phyloP scores from a whole-genome alignment of 2,797 vertebrate species.

The Cuculus canorus region DNA sequence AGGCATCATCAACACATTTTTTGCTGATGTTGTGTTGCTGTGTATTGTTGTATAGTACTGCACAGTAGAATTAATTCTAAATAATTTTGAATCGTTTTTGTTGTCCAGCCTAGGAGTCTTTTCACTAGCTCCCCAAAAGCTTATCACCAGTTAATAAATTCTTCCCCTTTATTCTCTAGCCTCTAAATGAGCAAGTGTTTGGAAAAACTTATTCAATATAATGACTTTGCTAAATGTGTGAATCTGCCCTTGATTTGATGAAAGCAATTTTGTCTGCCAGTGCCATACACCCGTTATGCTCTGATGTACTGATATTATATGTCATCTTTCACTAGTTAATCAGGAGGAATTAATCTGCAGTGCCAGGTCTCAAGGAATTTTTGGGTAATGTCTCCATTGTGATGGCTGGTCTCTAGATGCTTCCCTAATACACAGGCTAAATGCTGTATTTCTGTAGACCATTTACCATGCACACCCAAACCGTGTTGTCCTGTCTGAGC shows the following conservation, averaged over 20 bases:
- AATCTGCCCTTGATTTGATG: background rate
- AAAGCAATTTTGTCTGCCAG: background rate
- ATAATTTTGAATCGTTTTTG: background rate
- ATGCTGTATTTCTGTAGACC: background rate
- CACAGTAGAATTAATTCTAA: background rate
- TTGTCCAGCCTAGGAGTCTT: background rate
- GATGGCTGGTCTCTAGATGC: background rate
- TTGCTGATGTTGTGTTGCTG: background rate
- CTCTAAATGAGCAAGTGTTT: background rate
- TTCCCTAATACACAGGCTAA: background rate
- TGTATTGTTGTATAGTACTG: background rate
- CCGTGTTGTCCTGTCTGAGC: background rate
- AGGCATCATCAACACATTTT: background rate
- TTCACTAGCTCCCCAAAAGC: background rate
- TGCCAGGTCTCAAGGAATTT: background rate
- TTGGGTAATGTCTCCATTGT: background rate
- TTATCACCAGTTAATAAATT: background rate
- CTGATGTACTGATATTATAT: background rate
- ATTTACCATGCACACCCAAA: rapidly evolving
- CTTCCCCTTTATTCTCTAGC: background rate
- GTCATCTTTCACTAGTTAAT: background rate
- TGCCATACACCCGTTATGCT: background rate
- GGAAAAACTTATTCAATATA: background rate
- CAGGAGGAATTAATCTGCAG: background rate
- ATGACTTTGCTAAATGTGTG: background rate